Evolutionary conservation across 2,797 vertebrate species (phyloP), one percentile per base, ranked within the genome.

Genomic region (Danionella dracula): DNA sequence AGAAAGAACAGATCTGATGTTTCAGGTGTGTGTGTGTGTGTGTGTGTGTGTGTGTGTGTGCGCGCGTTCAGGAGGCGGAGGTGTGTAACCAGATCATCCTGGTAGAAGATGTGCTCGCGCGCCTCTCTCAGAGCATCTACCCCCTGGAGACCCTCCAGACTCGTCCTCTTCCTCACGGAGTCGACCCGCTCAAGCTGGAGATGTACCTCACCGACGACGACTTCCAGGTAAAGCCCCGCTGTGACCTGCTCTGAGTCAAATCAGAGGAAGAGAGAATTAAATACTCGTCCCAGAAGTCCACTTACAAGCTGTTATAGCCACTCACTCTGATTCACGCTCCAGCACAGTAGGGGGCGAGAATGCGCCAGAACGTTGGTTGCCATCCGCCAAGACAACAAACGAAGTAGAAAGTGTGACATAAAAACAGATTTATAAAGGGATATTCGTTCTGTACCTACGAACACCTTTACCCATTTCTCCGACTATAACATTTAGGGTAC

Each of bases 31-130:
- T 27, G 1, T 50, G 1, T 31, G 12, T 58, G 11, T 69, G 17
- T 49, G 1, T 35, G 11, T 57, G 11, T 27, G 1, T 50, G 1
- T 31, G 12, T 58, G 11, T 69, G 13, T 72, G 32, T 46, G 9
- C 42, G 21, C 50, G 50, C 7, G n/a, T 77, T 11, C 77, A 99
- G 97, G 96, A 99, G 70, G 93, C 94, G 0, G 96, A 97, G 1
- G 92, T 93, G 72, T 96, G 93, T 44, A 93, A 92, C 78, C 96
- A 98, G 86, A 99, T 99, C 76, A 97, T 94, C 78, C 88, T 98
- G 42, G 97, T 99, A 69, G 94, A 99, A 84, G 95, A 98, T 0
- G 94, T 98, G 53, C 71, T 99, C 79, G 92, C 94, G 64, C 92
- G 88, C 59, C 90, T 99, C 35, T 94, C 92, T 74, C 93, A 95